Percentiles rank a stretch among this genome's conserved stretches.
phyloP scores from a whole-genome alignment of 2,113 vertebrate species.

The Rafetus swinhoei region DNA sequence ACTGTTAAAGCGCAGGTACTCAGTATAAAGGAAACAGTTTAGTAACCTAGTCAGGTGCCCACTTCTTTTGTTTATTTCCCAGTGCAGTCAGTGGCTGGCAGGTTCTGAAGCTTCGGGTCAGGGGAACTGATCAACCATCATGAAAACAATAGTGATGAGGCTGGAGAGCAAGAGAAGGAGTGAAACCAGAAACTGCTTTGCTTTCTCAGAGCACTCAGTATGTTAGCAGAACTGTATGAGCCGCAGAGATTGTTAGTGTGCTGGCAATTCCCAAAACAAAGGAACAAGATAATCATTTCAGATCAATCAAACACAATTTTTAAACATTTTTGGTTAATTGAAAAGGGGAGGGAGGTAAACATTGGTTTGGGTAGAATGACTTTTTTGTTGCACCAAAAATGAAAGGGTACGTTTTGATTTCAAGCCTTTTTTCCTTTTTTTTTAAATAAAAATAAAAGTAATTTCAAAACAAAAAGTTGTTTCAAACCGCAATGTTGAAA shows the following conservation, averaged over 20 bases:
- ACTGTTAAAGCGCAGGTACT: background rate
- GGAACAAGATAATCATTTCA: background rate
- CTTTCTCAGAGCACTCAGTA: background rate
- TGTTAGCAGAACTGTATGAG: background rate
- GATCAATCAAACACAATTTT: background rate
- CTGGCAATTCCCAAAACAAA: background rate
- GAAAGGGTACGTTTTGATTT: background rate
- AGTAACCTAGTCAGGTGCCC: background rate
- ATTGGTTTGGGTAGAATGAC: background rate
- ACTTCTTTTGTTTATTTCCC: background rate
- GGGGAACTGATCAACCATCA: background rate
- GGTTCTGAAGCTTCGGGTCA: background rate
- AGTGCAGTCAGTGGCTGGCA: background rate
- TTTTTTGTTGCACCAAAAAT: background rate
- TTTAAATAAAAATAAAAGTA: background rate
- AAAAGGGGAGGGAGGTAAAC: background rate
- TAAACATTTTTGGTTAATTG: background rate
- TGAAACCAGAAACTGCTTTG: background rate
- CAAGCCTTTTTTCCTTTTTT: background rate
- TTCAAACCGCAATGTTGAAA: background rate
- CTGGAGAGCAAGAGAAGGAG: background rate
- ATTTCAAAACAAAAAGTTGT: background rate
- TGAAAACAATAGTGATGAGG: background rate
- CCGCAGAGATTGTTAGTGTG: background rate
- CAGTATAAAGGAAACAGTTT: background rate